These are phyloP conservation scores for Mareca strepera DNA, from an alignment of 2,797 vertebrate genomes.

Conservation along the genomic window DNA sequence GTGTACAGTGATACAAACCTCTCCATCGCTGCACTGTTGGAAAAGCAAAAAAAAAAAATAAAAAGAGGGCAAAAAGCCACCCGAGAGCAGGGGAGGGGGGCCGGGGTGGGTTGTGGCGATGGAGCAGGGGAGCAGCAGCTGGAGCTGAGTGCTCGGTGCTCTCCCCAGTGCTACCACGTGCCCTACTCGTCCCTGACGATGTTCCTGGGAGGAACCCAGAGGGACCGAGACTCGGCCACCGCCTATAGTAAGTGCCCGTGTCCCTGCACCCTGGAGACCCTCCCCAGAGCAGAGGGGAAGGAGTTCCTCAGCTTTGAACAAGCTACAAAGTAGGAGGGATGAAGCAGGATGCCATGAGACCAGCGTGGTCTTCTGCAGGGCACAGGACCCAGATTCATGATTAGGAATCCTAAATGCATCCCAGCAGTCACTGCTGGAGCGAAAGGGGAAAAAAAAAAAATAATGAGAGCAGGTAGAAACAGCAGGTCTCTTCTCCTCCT, in stretches of 20 bases:
- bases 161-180: conserved; percentile 81
- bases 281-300: neutral
- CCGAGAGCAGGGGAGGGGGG: neutral
- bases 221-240: conserved; percentile 83
- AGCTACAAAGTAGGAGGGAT: neutral
- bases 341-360: neutral
- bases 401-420: too few species aligned
- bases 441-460: neutral
- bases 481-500: neutral
- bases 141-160: neutral
- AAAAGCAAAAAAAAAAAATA: neutral
- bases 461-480: neutral
- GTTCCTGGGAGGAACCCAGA: conserved; percentile 82
- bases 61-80: neutral
- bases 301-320: neutral
- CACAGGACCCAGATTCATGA: neutral
- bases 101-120: accelerated
- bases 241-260: conserved; percentile 80
- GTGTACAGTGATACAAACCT: neutral
- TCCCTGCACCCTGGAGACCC: accelerated
- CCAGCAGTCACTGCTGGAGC: neutral
- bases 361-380: neutral
- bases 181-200: conserved; percentile 83
- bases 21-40: neutral
- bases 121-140: neutral